Percentiles rank a stretch among this genome's conserved stretches.
Conservation (phyloP, 1,140 invertebrate genomes). For the Kradibia gibbosae region DNA sequence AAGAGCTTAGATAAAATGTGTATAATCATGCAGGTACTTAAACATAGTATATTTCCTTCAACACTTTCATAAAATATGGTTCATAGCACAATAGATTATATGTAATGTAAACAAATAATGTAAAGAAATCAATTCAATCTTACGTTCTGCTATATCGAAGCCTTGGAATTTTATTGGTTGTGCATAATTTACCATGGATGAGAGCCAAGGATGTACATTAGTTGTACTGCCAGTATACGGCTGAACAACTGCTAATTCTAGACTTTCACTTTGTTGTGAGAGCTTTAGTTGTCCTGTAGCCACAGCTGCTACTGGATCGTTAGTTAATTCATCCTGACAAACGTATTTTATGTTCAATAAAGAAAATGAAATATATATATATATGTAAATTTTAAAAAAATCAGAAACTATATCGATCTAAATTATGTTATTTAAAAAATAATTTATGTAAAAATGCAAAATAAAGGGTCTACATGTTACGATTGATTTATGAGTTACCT, state of each 20-base stretch:
- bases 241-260: conserved; percentile 78
- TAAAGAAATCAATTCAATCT: conserved; percentile 58
- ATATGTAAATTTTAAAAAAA: too few species aligned
- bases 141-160: conserved; percentile 97
- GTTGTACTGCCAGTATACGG: conserved; percentile 97
- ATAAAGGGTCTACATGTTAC: conserved; percentile 30
- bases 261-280: conserved; percentile 75
- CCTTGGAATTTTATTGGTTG: conserved; percentile 99
- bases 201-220: conserved; percentile 98
- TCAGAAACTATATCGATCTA: too few species aligned
- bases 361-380: too few species aligned
- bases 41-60: too few species aligned
- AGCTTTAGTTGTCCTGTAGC: conserved; percentile 58
- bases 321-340: conserved; percentile 73
- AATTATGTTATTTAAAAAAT: too few species aligned
- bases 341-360: too few species aligned
- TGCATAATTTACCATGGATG: conserved; percentile 99
- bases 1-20: too few species aligned
- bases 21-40: too few species aligned
- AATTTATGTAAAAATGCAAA: neutral
- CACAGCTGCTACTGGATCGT: conserved; percentile 72
- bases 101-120: neutral
- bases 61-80: too few species aligned
- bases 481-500: conserved; percentile 56
- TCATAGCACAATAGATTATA: too few species aligned